These are phyloP conservation scores for Rhabdomys pumilio DNA, from an alignment of 2,797 vertebrate genomes.

Conservation along the genomic window DNA sequence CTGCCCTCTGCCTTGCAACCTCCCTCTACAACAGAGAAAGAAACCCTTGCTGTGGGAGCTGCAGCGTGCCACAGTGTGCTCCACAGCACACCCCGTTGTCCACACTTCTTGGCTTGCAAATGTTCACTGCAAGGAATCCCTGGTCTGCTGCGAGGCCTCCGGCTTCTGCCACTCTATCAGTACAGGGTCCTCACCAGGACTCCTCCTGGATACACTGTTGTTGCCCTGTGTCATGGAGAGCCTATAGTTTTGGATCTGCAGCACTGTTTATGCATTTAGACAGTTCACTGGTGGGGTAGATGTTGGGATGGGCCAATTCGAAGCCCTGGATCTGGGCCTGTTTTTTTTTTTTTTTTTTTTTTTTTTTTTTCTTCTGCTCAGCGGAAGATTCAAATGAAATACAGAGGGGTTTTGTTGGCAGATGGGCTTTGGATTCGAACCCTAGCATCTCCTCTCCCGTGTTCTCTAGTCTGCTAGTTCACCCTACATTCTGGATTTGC, in stretches of 20 bases:
- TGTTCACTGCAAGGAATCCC: neutral
- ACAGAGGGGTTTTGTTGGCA: neutral
- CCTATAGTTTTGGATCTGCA: neutral
- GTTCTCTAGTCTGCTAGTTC: neutral
- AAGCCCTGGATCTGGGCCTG: neutral
- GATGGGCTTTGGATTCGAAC: neutral
- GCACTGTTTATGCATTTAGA: neutral
- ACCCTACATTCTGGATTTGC: neutral
- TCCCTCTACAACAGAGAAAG: neutral
- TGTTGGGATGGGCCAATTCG: neutral
- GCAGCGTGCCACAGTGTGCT: neutral
- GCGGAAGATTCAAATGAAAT: neutral
- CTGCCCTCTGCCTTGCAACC: neutral
- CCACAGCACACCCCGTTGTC: neutral
- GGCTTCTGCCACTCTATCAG: neutral
- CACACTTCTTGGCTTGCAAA: neutral
- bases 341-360: neutral
- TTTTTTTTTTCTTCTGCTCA: neutral
- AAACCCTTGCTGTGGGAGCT: neutral
- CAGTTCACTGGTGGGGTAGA: neutral
- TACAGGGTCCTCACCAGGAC: neutral
- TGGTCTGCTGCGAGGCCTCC: neutral
- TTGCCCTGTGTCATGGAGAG: neutral
- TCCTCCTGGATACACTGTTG: neutral
- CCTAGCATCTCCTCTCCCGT: neutral